Base-by-base conservation (phyloP, 2,113 vertebrate genomes). In the Cryptomyrus ogoouensis region DNA sequence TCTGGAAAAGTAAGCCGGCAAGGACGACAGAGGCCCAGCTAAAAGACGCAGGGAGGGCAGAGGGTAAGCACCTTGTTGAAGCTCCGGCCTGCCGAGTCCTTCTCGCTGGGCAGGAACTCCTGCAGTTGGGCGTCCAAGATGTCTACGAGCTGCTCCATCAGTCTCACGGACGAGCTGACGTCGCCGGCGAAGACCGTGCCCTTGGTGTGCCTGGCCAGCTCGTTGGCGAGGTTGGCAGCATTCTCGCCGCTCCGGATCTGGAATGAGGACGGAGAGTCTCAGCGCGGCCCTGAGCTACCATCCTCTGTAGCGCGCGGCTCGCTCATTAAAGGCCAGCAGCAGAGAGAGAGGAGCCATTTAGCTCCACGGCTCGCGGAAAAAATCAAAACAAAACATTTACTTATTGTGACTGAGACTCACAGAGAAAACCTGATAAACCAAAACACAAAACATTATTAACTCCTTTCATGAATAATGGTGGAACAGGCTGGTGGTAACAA, bases 131-230 rank as follows among this genome's bases (percentile, higher is more conserved):
- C 98, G 66, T 99, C 98, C 90, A 99, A 94, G 93, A 99, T 99
- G 94, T 99, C 98, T 93, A 99, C 98, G 3, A 99, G 95, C 94
- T 99, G 98, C 93, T 99, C 98, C 98, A 99, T 99, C 85, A 99
- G 93, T 31, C 98, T 97, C 92, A 99, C 98, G 0, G 98, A 97
- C n/a, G 98, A 99, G 89, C 98, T 99, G 85, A 99, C 97, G 89
- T 99, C 98, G 0, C 98, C 98, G 7, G 98, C 98, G 35, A 98
- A 99, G 92, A 99, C 97, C 0, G 97, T 96, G 88, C 98, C 98
- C 96, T 98, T 98, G 90, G 98, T 99, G 95, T 99, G 98, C 87
- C 97, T 97, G 84, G 98, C 98, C 95, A 99, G 95, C 94, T 99
- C 98, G 74, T 99, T 99, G 94, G 98, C 98, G 91, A 99, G 96